These are phyloP conservation scores for Odontocolon sp. DNA, from an alignment of 2,888 invertebrate species.

Conservation along the genomic window DNA sequence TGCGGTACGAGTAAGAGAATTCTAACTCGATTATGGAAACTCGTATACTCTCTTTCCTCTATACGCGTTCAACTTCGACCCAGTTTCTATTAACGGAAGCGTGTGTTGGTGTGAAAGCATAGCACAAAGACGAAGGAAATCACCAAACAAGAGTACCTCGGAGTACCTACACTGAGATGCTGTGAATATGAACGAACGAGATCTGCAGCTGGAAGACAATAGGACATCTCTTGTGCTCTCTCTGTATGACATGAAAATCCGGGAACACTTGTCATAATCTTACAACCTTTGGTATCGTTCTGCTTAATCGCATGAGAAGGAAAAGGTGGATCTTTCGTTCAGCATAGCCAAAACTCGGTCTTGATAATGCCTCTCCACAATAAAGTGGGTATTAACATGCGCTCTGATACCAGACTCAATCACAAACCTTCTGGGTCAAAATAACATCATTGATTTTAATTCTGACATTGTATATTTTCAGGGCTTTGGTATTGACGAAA, in stretches of 20 bases:
- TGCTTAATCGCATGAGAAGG: neutral
- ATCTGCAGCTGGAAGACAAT: slow-evolving; percentile 3
- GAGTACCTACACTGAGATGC: slow-evolving; percentile 9
- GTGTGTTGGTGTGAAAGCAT: neutral
- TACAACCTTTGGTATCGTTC: neutral
- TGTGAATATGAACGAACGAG: too few relatives aligned
- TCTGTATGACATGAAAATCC: neutral
- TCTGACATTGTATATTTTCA: neutral
- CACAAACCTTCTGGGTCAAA: neutral
- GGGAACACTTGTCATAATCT: neutral
- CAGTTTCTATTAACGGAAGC: neutral
- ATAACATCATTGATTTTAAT: neutral
- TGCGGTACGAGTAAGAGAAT: slow-evolving; percentile 12
- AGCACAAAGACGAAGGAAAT: slow-evolving; percentile 12
- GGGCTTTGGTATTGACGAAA: neutral
- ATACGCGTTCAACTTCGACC: slow-evolving; percentile 11
- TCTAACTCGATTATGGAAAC: neutral
- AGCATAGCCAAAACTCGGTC: neutral
- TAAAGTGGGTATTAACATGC: neutral
- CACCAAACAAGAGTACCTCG: neutral
- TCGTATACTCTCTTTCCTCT: neutral
- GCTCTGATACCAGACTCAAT: neutral
- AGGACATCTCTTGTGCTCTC: neutral
- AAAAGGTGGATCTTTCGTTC: neutral
- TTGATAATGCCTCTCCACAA: neutral